Evolutionary conservation across 2,113 vertebrate species (phyloP), one percentile per base, ranked within the genome.

Genomic region (Lagopus leucura): DNA sequence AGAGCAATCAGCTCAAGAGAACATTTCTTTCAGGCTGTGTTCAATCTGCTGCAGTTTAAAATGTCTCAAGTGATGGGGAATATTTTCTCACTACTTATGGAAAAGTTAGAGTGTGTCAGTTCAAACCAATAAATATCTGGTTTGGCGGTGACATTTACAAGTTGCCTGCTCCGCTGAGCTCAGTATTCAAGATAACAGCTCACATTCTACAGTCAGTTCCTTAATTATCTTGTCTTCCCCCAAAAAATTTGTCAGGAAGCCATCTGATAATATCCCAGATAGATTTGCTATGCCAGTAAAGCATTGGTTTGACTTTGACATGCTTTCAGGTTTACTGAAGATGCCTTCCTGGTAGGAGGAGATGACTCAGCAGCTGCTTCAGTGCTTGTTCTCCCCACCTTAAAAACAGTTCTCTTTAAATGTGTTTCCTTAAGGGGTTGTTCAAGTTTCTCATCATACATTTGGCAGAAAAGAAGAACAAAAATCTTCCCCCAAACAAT

Each of bases 81-180:
- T 93, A 96, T 96, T 95, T 97, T 96, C 89, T 96, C 82, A 58
- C 66, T 79, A 40, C 90, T 95, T 88, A 30, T 77, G 25, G 57
- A 45, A 67, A 95, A 95, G 92, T 55, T 82, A 88, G 91, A 96
- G 67, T 52, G 55, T 94, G 82, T 95, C 95, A 95, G 64, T 82
- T 94, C 89, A 89, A 75, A 66, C 92, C 88, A 93, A 95, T 94
- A 97, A 97, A 95, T 92, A 95, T 52, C 92, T 79, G 80, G 15
- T 89, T 87, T 86, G 85, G 88, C 0, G 2, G 80, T 95, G 95
- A 92, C 95, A 94, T 96, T 97, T 96, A 95, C 90, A 94, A 91
- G 94, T 75, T 61, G 40, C 50, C 74, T 85, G 84, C 75, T 93
- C 87, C 87, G 8, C 90, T 73, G 80, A 85, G 92, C 87, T 80